Conservation (phyloP, 2,888 invertebrate genomes). For the Mythimna ferrago region DNA sequence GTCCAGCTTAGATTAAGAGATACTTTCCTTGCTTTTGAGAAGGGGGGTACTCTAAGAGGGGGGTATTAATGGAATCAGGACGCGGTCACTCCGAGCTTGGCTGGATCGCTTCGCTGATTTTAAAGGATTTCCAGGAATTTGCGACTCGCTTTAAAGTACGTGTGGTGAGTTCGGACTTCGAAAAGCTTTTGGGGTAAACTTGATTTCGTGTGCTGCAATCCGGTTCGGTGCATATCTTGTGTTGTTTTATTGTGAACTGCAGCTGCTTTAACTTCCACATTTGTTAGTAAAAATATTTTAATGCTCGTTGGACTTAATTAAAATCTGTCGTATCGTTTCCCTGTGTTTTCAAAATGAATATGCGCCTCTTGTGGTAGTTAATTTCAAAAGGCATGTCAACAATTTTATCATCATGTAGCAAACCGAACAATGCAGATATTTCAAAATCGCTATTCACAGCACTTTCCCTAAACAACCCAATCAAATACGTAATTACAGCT, state of each 20-base stretch:
- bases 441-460: not conserved
- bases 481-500: conserved; percentile 30
- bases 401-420: not conserved
- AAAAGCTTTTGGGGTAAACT: conserved; percentile 74
- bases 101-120: conserved; percentile 79
- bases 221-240: conserved; percentile 47
- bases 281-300: too few relatives aligned
- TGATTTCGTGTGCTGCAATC: conserved; percentile 66
- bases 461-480: not conserved
- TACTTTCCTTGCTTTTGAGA: conserved; percentile 77
- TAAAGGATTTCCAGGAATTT: conserved; percentile 82
- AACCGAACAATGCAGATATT: too few relatives aligned
- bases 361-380: too few relatives aligned
- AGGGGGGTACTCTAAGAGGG: conserved; percentile 64
- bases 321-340: too few relatives aligned
- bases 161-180: conserved; percentile 75
- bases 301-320: too few relatives aligned
- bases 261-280: not conserved
- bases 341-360: too few relatives aligned
- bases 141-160: conserved; percentile 74
- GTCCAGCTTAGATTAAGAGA: conserved; percentile 86
- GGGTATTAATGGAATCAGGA: conserved; percentile 82
- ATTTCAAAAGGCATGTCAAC: not conserved
- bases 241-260: conserved; percentile 26
- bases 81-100: conserved; percentile 76